Base-by-base conservation (phyloP, 2,888 invertebrate genomes). In the Cinara cedri region DNA sequence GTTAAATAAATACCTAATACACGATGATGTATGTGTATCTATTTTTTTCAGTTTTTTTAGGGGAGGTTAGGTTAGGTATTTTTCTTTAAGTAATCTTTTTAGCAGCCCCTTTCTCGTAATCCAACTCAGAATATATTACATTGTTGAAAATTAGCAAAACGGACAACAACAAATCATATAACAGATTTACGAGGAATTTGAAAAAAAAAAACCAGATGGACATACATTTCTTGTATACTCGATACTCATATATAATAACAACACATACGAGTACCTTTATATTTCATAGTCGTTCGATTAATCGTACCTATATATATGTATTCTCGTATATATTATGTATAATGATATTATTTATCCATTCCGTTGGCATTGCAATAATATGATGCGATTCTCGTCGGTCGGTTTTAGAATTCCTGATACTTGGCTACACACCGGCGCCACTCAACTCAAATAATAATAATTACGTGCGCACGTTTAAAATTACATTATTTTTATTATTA, bases 391-490 rank as follows among this genome's bases (percentile, higher is more conserved):
- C n/a, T 51, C 24, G n/a, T 16, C 44, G 21, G 44, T 72, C 9
- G 60, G 46, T 26, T 57, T 60, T 16, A 60, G 60, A 72, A 71
- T 71, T 42, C 57, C 34, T 3, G n/a, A n/a, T n/a, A n/a, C n/a
- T n/a, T n/a, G n/a, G n/a, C n/a, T 26, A 71, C 55, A 46, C 60
- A 46, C 19, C 72, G 72, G 72, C 72, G 60, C 60, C 72, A 60
- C 26, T 72, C 26, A 49, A 26, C 46, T 49, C 26, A n/a, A 34
- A 34, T 34, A 34, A 34, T 34, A 34, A 34, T 46, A 8, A 13
- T 6, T 54, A 72, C 72, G 72, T 60, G 72, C 60, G 13, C 26
- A 8, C 1, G 26, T 49, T 26, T 19, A 49, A 60, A 72, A 72
- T n/a, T 8, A 14, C 49, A 14, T 62, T 19, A 49, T 60, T 71